phyloP scores from a whole-genome alignment of 1,140 invertebrate species.

The Chironomus tepperi region DNA sequence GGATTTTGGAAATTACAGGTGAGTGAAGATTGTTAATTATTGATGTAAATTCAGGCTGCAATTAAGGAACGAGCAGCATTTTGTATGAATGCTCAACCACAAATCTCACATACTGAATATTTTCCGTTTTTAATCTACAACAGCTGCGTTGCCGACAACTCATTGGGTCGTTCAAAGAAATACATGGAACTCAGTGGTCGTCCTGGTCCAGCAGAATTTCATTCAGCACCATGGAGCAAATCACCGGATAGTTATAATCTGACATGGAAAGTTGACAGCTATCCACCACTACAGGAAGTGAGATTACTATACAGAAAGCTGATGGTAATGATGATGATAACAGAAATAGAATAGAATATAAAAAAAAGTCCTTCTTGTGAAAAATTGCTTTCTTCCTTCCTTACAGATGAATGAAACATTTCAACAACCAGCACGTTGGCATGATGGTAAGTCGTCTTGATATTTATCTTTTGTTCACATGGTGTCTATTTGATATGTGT shows the following conservation, averaged over 20 bases:
- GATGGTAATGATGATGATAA: constrained; percentile 42
- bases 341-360: too few relatives aligned
- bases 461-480: too few relatives aligned
- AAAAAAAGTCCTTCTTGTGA: too few relatives aligned
- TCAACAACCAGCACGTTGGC: constrained; percentile 62
- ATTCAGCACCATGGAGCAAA: constrained; percentile 49
- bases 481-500: too few relatives aligned
- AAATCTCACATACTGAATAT: constrained; percentile 42
- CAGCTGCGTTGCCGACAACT: constrained; percentile 62
- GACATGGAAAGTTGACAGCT: constrained; percentile 53
- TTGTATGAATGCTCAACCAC: constrained; percentile 42
- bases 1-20: constrained; percentile 61
- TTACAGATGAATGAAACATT: constrained; percentile 59
- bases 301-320: constrained; percentile 52
- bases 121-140: neutral
- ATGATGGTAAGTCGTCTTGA: constrained; percentile 40
- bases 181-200: constrained; percentile 57
- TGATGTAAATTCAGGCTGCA: neutral
- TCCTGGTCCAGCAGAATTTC: constrained; percentile 54
- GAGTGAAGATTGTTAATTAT: constrained; percentile 28
- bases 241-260: constrained; percentile 48
- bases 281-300: constrained; percentile 54
- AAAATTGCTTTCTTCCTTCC: neutral
- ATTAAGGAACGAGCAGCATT: constrained; percentile 34
- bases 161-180: constrained; percentile 53